Percentiles rank a stretch among this genome's conserved stretches.
Evolutionary conservation across 2,797 vertebrate genomes (phyloP).

Genomic region (Okamejei kenojei): DNA sequence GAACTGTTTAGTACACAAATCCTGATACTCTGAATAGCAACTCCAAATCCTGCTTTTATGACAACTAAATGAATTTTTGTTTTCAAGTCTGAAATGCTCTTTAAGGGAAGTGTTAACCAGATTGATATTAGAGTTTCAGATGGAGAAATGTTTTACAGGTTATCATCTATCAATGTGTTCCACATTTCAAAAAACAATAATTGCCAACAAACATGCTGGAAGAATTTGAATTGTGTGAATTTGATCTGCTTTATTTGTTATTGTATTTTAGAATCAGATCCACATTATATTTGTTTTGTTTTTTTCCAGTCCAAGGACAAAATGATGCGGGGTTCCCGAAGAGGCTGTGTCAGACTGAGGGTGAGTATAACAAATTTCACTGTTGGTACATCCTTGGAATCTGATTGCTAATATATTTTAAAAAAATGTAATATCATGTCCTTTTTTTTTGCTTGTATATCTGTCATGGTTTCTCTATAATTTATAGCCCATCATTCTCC

Average conservation of each 20-base stretch:
- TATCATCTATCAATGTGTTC: not conserved
- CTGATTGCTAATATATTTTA: not conserved
- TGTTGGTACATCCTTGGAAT: not conserved
- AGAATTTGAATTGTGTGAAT: not conserved
- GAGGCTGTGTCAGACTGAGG: slow-evolving; percentile 93
- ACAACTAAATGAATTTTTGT: not conserved
- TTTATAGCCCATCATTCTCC: not conserved
- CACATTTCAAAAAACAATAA: not conserved
- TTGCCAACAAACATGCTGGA: not conserved
- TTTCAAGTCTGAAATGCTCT: not conserved
- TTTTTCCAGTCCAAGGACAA: slow-evolving; percentile 93
- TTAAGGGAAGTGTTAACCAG: no score
- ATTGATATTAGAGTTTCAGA: not conserved
- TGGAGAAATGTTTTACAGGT: not conserved
- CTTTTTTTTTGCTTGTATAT: not conserved
- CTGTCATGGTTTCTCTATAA: not conserved
- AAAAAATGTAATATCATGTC: not conserved
- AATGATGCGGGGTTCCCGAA: slow-evolving; percentile 98
- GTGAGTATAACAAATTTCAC: slow-evolving; percentile 52
- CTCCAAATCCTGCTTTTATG: not conserved
- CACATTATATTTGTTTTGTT: slow-evolving; percentile 35
- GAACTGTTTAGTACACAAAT: not conserved
- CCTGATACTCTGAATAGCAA: not conserved
- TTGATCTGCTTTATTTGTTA: not conserved
- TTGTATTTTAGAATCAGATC: not conserved